Evolutionary conservation across 2,888 invertebrate genomes (phyloP).

Genomic region (Hybos culiciformis): DNA sequence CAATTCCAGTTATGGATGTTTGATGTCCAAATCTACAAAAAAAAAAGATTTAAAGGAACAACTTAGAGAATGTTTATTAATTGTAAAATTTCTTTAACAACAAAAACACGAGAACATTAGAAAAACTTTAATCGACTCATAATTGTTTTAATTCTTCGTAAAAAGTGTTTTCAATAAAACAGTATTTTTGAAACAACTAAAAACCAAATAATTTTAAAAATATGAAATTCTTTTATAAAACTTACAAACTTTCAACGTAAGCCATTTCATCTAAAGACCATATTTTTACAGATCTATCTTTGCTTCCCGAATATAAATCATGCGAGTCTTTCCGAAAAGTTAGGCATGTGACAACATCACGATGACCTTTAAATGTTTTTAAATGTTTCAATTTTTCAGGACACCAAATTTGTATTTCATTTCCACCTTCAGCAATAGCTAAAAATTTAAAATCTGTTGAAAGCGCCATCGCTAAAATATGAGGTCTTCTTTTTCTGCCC

Average conservation of each 20-base stretch:
- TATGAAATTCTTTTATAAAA: constrained; percentile 19
- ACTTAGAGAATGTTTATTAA: no score
- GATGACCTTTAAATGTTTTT: constrained; percentile 69
- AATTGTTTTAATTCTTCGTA: no score
- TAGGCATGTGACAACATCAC: constrained; percentile 58
- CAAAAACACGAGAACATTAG: no score
- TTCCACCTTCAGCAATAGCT: constrained; percentile 54
- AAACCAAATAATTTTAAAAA: background rate
- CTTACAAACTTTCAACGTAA: constrained; percentile 79
- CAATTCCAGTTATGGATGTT: constrained; percentile 70
- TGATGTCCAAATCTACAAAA: constrained; percentile 65
- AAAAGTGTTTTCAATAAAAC: no score
- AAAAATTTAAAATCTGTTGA: constrained; percentile 71
- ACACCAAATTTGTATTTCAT: constrained; percentile 72
- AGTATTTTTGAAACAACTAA: background rate
- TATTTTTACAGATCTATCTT: constrained; percentile 73
- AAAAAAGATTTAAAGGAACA: no score
- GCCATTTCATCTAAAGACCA: constrained; percentile 96
- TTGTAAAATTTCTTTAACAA: no score
- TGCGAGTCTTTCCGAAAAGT: constrained; percentile 76
- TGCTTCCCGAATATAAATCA: constrained; percentile 66
- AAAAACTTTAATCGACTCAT: no score
- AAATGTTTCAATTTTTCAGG: constrained; percentile 59
- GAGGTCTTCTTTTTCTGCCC: constrained; percentile 24
- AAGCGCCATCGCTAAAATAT: constrained; percentile 53